phyloP scores from a whole-genome alignment of 2,113 vertebrate species.

The Daboia siamensis region DNA sequence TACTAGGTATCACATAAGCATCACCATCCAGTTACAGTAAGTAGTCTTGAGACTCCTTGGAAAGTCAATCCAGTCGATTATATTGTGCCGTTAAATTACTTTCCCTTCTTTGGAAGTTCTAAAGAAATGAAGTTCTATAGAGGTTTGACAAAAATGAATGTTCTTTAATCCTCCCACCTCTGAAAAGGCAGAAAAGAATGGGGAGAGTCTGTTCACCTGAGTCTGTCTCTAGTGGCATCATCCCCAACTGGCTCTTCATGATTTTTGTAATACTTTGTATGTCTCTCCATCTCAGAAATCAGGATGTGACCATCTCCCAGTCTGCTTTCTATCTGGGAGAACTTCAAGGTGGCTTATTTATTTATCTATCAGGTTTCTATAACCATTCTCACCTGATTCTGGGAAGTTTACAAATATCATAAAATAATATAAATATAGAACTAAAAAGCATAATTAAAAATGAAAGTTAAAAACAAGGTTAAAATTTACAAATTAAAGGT shows the following conservation, averaged over 20 bases:
- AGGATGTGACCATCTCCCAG: background rate
- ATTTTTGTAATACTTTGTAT: background rate
- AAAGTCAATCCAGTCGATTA: background rate
- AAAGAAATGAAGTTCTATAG: background rate
- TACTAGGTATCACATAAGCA: background rate
- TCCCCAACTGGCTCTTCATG: background rate
- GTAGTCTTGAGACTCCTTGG: background rate
- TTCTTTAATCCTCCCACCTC: background rate
- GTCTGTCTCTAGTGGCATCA: background rate
- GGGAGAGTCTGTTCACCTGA: background rate
- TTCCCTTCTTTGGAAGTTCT: background rate
- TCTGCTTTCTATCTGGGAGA: background rate
- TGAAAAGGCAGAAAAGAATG: background rate
- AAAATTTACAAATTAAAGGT: no score
- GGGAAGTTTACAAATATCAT: no score
- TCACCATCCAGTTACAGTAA: background rate
- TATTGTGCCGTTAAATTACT: background rate
- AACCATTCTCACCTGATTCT: no score
- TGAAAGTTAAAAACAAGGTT: no score
- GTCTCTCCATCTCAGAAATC: background rate
- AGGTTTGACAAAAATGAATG: background rate
- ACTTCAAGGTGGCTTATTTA: background rate
- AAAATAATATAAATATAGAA: no score
- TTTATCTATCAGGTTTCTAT: no score
- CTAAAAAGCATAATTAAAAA: no score